phyloP scores from a whole-genome alignment of 1,140 invertebrate genomes.

The Thaumatotibia leucotreta region DNA sequence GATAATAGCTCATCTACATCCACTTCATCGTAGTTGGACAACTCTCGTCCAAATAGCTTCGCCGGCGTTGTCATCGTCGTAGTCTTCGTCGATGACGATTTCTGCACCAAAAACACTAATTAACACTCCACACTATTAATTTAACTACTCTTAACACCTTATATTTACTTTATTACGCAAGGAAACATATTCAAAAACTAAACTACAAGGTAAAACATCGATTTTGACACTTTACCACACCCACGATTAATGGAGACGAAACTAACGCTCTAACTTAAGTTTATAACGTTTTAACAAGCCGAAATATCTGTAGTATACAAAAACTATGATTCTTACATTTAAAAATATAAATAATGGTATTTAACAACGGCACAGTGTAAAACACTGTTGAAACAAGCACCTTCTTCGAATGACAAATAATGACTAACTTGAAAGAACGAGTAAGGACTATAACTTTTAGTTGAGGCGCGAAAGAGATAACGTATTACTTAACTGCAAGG shows the following conservation, averaged over 20 bases:
- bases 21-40: slow-evolving; percentile 95
- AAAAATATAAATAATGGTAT: background rate
- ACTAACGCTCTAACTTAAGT: background rate
- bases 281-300: background rate
- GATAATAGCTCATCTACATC: slow-evolving; percentile 97
- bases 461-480: slow-evolving; percentile 31
- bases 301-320: background rate
- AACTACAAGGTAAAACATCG: slow-evolving; percentile 33
- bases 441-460: slow-evolving; percentile 17
- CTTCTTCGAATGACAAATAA: slow-evolving; percentile 46
- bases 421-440: slow-evolving; percentile 41
- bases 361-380: background rate
- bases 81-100: slow-evolving; percentile 89
- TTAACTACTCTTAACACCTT: slow-evolving; percentile 16
- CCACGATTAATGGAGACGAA: slow-evolving; percentile 28
- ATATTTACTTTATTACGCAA: slow-evolving; percentile 29
- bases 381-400: slow-evolving; percentile 29
- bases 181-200: slow-evolving; percentile 16
- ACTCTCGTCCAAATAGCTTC: slow-evolving; percentile 94
- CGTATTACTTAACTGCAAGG: slow-evolving; percentile 16
- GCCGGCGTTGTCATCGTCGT: slow-evolving; percentile 92
- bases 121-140: slow-evolving; percentile 22
- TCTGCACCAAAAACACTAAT: slow-evolving; percentile 77
- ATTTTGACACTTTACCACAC: slow-evolving; percentile 57
- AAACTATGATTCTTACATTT: slow-evolving; percentile 6